Conservation (phyloP, 2,888 invertebrate species). For the Ceraclea dissimilis region DNA sequence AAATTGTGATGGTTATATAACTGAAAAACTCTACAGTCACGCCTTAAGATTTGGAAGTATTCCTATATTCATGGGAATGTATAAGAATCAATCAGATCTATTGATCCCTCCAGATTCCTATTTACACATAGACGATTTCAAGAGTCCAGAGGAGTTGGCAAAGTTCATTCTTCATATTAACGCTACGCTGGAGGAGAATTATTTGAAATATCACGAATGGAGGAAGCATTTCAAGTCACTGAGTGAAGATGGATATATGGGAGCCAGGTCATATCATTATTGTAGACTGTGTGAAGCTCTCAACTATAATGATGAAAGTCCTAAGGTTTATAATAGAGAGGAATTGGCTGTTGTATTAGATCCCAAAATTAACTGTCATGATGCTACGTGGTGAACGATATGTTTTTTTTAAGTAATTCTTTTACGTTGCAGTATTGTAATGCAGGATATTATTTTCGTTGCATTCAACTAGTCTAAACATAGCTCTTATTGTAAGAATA, state of each 20-base stretch:
- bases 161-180: slow-evolving; percentile 45
- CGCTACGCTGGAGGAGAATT: slow-evolving; percentile 33
- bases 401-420: too few relatives aligned
- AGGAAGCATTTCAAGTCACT: slow-evolving; percentile 46
- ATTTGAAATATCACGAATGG: slow-evolving; percentile 51
- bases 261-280: slow-evolving; percentile 50
- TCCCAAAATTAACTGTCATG: slow-evolving; percentile 28
- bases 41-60: slow-evolving; percentile 54
- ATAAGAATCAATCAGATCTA: slow-evolving; percentile 36
- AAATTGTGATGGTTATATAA: slow-evolving; percentile 60
- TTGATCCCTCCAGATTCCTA: slow-evolving; percentile 58
- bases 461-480: too few relatives aligned
- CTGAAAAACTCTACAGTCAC: slow-evolving; percentile 63
- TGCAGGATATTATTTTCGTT: too few relatives aligned
- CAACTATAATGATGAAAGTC: slow-evolving; percentile 39
- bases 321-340: slow-evolving; percentile 34
- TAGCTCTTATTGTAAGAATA: too few relatives aligned
- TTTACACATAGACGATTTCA: slow-evolving; percentile 51
- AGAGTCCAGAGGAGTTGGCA: slow-evolving; percentile 44
- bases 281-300: slow-evolving; percentile 52
- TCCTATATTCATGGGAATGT: slow-evolving; percentile 59
- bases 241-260: slow-evolving; percentile 64
- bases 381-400: background rate
- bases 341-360: slow-evolving; percentile 39
- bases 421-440: too few relatives aligned